These are phyloP conservation scores for Mactromeris polynyma DNA, from an alignment of 2,888 invertebrate genomes.

Conservation along the genomic window DNA sequence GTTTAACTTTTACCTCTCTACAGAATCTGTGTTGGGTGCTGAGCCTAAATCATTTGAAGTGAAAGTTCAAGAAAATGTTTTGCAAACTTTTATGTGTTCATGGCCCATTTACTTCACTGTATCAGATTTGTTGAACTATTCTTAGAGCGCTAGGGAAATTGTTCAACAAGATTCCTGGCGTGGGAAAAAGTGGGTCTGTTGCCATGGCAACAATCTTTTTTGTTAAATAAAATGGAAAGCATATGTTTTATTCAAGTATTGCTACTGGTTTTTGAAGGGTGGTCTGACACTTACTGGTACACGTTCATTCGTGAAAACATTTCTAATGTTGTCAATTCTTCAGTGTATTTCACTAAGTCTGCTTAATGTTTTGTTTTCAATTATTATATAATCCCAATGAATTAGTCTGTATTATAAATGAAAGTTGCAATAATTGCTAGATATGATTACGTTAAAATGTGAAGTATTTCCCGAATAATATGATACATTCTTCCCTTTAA, in stretches of 20 bases:
- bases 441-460: neutral
- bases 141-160: neutral
- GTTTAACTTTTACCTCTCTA: too few species aligned
- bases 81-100: neutral
- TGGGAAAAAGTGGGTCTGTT: conserved; percentile 24
- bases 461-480: neutral
- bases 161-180: neutral
- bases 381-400: neutral
- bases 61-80: neutral
- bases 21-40: too few species aligned
- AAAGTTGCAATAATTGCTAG: neutral
- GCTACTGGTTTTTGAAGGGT: neutral
- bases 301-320: neutral
- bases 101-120: neutral
- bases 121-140: neutral
- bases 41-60: neutral
- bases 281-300: neutral
- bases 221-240: conserved; percentile 3
- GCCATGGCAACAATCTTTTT: conserved; percentile 20
- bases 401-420: neutral
- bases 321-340: neutral
- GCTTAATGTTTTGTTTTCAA: too few species aligned
- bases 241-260: conserved; percentile 12
- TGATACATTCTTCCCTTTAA: neutral
- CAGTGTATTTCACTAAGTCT: neutral